These are phyloP conservation scores for Pangasius larnaudii DNA, from an alignment of 2,797 vertebrate genomes.

Conservation along the genomic window DNA sequence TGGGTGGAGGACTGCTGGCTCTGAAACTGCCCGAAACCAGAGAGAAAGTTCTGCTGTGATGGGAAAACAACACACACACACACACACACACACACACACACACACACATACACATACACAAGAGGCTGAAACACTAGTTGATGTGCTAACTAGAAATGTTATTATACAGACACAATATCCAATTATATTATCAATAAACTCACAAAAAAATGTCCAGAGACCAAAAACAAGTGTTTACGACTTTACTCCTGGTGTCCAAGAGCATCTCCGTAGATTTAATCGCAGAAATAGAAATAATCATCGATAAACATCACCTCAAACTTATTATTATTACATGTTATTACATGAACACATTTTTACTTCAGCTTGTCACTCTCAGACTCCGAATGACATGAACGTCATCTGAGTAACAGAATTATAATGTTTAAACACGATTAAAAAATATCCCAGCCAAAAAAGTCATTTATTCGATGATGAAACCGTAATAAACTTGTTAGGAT, in stretches of 20 bases:
- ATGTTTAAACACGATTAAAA: background rate
- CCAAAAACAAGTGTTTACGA: background rate
- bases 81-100: background rate
- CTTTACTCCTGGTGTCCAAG: background rate
- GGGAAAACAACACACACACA: constrained; percentile 3
- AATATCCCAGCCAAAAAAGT: background rate
- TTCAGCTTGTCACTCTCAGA: background rate
- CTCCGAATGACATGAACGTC: background rate
- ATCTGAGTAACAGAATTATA: background rate
- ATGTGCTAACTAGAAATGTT: background rate
- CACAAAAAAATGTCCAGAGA: background rate
- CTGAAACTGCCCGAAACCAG: constrained; percentile 92
- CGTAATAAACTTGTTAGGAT: background rate
- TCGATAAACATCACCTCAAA: background rate
- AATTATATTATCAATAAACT: background rate
- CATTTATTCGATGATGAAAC: background rate
- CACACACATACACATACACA: background rate
- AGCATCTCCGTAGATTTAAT: background rate
- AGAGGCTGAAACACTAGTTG: background rate
- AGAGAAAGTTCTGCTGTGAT: constrained; percentile 91
- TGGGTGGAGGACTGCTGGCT: constrained; percentile 88
- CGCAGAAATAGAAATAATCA: background rate
- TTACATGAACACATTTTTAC: background rate
- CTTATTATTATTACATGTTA: no score
- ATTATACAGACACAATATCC: background rate